Percentiles rank a stretch among this genome's conserved stretches.
phyloP scores from a whole-genome alignment of 1,140 invertebrate genomes.

The Caenorhabditis latens region DNA sequence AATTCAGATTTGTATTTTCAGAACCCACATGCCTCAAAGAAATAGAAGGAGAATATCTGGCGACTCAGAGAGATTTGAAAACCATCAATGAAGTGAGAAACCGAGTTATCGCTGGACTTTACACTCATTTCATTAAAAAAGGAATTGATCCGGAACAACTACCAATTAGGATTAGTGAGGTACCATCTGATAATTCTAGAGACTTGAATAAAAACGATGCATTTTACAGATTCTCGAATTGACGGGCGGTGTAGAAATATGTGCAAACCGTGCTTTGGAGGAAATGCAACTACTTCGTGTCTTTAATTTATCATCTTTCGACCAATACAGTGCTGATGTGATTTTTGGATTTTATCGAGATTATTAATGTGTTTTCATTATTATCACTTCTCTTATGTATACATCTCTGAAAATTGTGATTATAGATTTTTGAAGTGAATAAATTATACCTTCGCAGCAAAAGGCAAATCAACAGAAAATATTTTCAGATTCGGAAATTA shows the following conservation, averaged over 20 bases:
- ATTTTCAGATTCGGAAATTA: too few relatives aligned
- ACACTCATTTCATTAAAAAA: slow-evolving; percentile 13
- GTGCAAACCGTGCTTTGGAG: slow-evolving; percentile 53
- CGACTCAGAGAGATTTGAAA: slow-evolving; percentile 39
- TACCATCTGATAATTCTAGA: background rate
- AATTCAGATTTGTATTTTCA: background rate
- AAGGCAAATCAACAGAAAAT: too few relatives aligned
- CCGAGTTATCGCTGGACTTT: slow-evolving; percentile 50
- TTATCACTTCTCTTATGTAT: background rate
- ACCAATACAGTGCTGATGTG: slow-evolving; percentile 24
- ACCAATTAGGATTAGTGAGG: slow-evolving; percentile 45
- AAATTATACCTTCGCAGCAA: background rate
- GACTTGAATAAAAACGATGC: background rate
- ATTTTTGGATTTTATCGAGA: slow-evolving; percentile 49
- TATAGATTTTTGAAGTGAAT: background rate
- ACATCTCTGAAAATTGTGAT: slow-evolving; percentile 10
- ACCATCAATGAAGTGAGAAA: slow-evolving; percentile 33
- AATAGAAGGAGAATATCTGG: slow-evolving; percentile 6
- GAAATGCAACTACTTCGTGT: slow-evolving; percentile 59
- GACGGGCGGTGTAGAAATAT: slow-evolving; percentile 39
- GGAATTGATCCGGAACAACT: slow-evolving; percentile 38
- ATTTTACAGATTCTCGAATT: slow-evolving; percentile 29
- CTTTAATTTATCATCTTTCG: slow-evolving; percentile 54
- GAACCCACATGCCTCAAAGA: slow-evolving; percentile 46
- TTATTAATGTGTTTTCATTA: background rate